Evolutionary conservation across 2,888 invertebrate species (phyloP).

Genomic region (Stenodema calcarata): DNA sequence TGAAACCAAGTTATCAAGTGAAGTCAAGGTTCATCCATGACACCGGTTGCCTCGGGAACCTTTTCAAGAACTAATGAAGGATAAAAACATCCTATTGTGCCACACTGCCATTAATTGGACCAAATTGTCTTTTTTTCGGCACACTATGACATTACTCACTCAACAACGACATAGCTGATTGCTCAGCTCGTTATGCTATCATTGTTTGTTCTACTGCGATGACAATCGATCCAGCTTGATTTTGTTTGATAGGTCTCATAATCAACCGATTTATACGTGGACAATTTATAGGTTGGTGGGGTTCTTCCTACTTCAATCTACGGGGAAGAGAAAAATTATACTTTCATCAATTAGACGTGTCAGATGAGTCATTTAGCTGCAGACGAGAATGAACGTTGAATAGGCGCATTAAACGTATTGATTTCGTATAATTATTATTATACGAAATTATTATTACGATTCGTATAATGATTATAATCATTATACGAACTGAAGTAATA

Average conservation of each 20-base stretch:
- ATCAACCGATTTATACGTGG: neutral
- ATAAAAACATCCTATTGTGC: neutral
- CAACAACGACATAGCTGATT: neutral
- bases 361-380: neutral
- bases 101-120: neutral
- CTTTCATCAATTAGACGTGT: neutral
- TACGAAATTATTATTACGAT: no score
- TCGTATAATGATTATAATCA: no score
- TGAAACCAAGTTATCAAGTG: no score
- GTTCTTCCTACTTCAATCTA: neutral
- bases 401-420: no score
- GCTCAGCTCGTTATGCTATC: neutral
- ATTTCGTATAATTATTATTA: no score
- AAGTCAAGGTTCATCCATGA: no score
- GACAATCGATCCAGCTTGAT: neutral
- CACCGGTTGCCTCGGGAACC: neutral
- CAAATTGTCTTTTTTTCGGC: neutral
- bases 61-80: neutral
- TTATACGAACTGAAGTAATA: no score
- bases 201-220: neutral
- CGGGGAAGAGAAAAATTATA: neutral
- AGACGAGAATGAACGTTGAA: neutral
- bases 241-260: neutral
- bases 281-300: neutral
- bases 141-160: neutral